These are phyloP conservation scores for Drosophila hamatofila DNA, from an alignment of 2,888 invertebrate species.

Conservation along the genomic window DNA sequence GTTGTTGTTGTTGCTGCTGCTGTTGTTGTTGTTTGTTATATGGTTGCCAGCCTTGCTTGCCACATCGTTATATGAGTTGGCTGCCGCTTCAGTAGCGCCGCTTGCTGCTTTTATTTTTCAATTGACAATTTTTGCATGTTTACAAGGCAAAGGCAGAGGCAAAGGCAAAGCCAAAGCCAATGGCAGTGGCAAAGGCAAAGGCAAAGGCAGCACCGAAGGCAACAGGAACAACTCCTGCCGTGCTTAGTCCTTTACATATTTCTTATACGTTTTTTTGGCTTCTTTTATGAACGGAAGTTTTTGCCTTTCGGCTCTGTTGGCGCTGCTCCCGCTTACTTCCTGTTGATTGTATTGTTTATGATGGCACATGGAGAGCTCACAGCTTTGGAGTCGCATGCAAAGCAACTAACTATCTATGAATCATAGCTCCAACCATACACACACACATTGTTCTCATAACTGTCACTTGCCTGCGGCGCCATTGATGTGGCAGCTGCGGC, in stretches of 20 bases:
- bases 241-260: constrained; percentile 23
- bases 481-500: constrained; percentile 12
- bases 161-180: neutral
- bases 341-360: constrained; percentile 67
- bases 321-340: constrained; percentile 44
- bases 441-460: constrained; percentile 24
- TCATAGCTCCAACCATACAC: neutral
- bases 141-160: constrained; percentile 51
- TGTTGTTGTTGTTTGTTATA: constrained; percentile 30
- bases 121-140: constrained; percentile 71
- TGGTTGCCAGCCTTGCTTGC: constrained; percentile 45
- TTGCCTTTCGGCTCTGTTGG: constrained; percentile 15
- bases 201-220: constrained; percentile 11
- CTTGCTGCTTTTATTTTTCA: constrained; percentile 47
- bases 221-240: constrained; percentile 24
- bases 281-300: constrained; percentile 54
- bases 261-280: constrained; percentile 12
- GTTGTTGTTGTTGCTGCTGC: constrained; percentile 12
- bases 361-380: constrained; percentile 41
- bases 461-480: constrained; percentile 31
- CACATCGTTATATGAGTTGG: constrained; percentile 57
- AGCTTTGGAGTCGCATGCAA: constrained; percentile 6
- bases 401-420: constrained; percentile 21
- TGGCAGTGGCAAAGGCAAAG: constrained; percentile 6
- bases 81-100: constrained; percentile 12